These are phyloP conservation scores for Hiodon tergisus DNA, from an alignment of 2,113 vertebrate species.

Conservation along the genomic window DNA sequence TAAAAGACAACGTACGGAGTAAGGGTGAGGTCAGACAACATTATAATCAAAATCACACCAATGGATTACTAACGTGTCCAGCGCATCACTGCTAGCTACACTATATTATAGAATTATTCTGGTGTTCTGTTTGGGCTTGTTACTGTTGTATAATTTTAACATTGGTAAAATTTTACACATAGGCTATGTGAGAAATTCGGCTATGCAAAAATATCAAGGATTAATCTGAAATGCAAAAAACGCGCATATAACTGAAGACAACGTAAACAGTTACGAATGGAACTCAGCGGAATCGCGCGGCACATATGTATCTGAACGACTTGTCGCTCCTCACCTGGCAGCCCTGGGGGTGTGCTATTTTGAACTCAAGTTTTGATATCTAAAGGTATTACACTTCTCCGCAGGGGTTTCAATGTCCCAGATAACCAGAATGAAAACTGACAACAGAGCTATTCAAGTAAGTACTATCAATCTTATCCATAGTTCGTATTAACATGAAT, in stretches of 20 bases:
- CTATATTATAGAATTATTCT: constrained; percentile 7
- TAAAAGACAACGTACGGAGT: neutral
- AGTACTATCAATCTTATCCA: neutral
- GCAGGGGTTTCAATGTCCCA: constrained; percentile 17
- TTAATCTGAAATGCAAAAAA: constrained; percentile 41
- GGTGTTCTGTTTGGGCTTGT: neutral
- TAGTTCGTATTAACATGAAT: constrained; percentile 5
- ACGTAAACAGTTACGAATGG: constrained; percentile 39
- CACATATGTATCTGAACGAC: neutral
- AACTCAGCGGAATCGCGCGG: neutral
- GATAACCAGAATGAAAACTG: constrained; percentile 2
- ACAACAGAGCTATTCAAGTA: neutral
- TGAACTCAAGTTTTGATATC: constrained; percentile 12
- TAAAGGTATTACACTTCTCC: constrained; percentile 8
- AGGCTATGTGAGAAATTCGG: constrained; percentile 4
- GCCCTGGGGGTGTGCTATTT: neutral
- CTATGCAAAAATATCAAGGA: constrained; percentile 31
- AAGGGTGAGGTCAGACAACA: neutral
- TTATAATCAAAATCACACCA: neutral
- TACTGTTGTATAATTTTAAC: neutral
- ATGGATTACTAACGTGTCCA: constrained; percentile 45
- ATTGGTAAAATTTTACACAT: neutral
- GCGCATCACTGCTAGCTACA: constrained; percentile 12
- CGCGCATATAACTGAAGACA: constrained; percentile 1
- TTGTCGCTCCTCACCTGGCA: constrained; percentile 7